A percentile compares a stretch with the other conserved stretches of the same genome.
phyloP scores from a whole-genome alignment of 2,797 vertebrate species.

The Sarcoramphus papa region DNA sequence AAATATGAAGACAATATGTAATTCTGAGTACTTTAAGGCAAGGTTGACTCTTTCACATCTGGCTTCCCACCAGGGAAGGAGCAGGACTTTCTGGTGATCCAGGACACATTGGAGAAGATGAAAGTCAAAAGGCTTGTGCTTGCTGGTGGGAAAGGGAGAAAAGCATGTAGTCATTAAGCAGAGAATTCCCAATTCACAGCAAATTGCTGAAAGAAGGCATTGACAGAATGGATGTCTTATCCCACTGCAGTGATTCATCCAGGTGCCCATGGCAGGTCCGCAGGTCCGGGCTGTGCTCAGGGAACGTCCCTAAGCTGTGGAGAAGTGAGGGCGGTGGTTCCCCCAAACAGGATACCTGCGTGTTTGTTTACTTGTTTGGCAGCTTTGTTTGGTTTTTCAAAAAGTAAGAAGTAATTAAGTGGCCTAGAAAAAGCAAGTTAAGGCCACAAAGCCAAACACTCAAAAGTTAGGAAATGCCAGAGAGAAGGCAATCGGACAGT shows the following conservation, averaged over 20 bases:
- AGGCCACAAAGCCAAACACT: neutral
- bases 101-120: neutral
- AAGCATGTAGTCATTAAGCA: neutral
- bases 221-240: neutral
- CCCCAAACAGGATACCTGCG: too few relatives aligned
- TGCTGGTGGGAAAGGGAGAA: neutral
- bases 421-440: neutral
- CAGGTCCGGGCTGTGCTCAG: neutral
- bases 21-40: neutral
- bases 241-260: neutral
- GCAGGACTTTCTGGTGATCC: neutral
- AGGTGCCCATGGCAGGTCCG: neutral
- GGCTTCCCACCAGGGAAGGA: neutral
- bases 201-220: neutral
- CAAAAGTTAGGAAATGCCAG: neutral
- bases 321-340: neutral
- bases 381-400: neutral
- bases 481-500: neutral
- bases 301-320: neutral
- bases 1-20: neutral
- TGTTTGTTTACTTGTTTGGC: neutral
- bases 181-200: neutral
- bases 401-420: neutral
- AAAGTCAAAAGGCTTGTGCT: neutral
- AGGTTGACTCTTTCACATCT: neutral